Conservation (phyloP, 1,140 invertebrate species). For the Leucophenga varia region DNA sequence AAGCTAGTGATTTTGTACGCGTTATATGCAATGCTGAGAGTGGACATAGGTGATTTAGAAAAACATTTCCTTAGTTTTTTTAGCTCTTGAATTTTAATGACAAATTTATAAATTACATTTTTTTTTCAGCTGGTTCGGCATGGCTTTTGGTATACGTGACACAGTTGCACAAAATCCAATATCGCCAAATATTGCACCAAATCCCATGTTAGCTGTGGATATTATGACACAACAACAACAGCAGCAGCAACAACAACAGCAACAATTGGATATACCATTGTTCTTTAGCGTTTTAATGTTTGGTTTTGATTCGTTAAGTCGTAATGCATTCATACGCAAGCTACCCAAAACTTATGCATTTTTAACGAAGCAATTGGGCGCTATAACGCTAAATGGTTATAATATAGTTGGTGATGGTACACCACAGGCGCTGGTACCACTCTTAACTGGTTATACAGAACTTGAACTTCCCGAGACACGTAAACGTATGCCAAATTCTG, state of each 20-base stretch:
- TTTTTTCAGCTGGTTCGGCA: conserved; percentile 40
- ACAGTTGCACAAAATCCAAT: conserved; percentile 27
- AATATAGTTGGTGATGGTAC: conserved; percentile 96
- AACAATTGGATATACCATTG: conserved; percentile 26
- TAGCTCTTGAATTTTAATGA: not conserved
- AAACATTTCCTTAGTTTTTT: not conserved
- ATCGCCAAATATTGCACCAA: conserved; percentile 25
- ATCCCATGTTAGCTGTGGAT: conserved; percentile 22
- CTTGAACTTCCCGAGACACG: conserved; percentile 83
- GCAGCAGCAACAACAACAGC: conserved; percentile 23
- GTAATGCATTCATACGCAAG: conserved; percentile 82
- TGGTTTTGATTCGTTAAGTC: conserved; percentile 88
- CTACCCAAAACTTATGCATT: conserved; percentile 80
- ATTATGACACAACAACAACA: conserved; percentile 33
- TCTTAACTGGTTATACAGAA: conserved; percentile 87
- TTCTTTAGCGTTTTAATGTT: conserved; percentile 79
- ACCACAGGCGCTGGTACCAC: conserved; percentile 87
- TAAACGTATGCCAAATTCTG: conserved; percentile 65
- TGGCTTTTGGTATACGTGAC: conserved; percentile 47
- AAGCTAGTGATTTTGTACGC: conserved; percentile 67
- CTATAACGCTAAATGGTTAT: conserved; percentile 75
- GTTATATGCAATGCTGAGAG: conserved; percentile 61
- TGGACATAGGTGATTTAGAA: conserved; percentile 57
- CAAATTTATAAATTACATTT: not conserved
- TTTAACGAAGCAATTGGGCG: conserved; percentile 69